Evolutionary conservation across 2,888 invertebrate species (phyloP).

Genomic region (Polia nebulosa): DNA sequence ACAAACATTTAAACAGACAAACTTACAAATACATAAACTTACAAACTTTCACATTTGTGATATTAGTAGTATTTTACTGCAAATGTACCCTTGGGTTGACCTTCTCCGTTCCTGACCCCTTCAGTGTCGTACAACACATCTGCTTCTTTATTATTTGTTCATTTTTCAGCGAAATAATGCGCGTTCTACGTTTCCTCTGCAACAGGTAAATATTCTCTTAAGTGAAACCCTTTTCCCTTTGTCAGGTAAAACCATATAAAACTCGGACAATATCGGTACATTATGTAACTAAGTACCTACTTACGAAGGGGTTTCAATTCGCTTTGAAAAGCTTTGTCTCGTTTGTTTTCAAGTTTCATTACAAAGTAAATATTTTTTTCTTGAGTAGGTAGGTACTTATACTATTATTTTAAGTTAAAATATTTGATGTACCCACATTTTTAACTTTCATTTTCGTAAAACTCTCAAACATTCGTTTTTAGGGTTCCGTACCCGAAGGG

Average conservation of each 20-base stretch:
- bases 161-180: constrained; percentile 42
- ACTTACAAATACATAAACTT: constrained; percentile 11
- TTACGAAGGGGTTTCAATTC: constrained; percentile 41
- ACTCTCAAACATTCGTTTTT: too few species aligned
- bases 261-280: constrained; percentile 35
- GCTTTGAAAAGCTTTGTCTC: constrained; percentile 13
- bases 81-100: constrained; percentile 21
- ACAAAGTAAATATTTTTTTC: constrained; percentile 1
- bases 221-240: constrained; percentile 47
- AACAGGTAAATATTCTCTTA: constrained; percentile 39
- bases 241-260: constrained; percentile 30
- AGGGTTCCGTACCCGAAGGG: too few species aligned
- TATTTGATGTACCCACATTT: too few species aligned
- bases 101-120: constrained; percentile 12
- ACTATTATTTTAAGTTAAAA: not conserved
- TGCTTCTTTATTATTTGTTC: constrained; percentile 54
- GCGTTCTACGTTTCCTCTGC: constrained; percentile 25
- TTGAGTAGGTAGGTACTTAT: not conserved
- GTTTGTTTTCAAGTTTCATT: constrained; percentile 5
- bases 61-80: constrained; percentile 18
- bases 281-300: constrained; percentile 31
- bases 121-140: constrained; percentile 40
- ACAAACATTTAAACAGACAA: too few species aligned
- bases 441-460: too few species aligned
- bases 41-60: too few species aligned